A percentile compares a stretch with the other conserved stretches of the same genome.
Evolutionary conservation across 2,113 vertebrate species (phyloP).

Genomic region (Malurus cyaneus): DNA sequence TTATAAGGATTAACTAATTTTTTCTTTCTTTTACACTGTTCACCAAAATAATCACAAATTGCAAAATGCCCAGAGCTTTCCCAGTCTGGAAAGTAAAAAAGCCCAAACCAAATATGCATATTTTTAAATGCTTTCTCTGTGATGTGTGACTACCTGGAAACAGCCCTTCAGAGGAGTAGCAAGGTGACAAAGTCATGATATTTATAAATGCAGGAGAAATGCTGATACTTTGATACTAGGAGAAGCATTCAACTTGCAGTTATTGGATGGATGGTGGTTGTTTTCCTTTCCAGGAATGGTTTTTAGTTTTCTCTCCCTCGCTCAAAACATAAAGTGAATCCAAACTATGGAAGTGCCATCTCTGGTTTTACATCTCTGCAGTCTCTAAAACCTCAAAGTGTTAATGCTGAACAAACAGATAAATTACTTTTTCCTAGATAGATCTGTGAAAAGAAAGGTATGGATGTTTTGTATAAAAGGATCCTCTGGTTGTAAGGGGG

Average conservation of each 20-base stretch:
- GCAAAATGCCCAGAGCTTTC: background rate
- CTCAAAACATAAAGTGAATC: background rate
- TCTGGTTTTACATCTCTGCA: background rate
- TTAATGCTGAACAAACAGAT: background rate
- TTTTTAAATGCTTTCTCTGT: background rate
- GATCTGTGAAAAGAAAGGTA: background rate
- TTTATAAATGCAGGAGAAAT: background rate
- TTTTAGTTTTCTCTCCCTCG: background rate
- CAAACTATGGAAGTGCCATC: accelerated
- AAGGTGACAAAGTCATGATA: background rate
- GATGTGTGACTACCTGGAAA: background rate
- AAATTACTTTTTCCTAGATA: background rate
- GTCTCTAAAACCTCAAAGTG: background rate
- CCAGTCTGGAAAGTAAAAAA: background rate
- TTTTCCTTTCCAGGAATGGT: background rate
- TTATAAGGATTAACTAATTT: background rate
- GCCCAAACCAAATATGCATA: background rate
- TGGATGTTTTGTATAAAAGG: background rate
- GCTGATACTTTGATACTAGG: background rate
- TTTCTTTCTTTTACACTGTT: background rate
- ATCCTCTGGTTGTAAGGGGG: background rate
- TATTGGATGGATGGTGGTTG: background rate
- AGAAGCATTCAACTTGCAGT: background rate
- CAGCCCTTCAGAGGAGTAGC: background rate
- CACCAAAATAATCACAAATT: background rate